Conservation (phyloP, 1,140 invertebrate species). For the Lordiphosa mommai region DNA sequence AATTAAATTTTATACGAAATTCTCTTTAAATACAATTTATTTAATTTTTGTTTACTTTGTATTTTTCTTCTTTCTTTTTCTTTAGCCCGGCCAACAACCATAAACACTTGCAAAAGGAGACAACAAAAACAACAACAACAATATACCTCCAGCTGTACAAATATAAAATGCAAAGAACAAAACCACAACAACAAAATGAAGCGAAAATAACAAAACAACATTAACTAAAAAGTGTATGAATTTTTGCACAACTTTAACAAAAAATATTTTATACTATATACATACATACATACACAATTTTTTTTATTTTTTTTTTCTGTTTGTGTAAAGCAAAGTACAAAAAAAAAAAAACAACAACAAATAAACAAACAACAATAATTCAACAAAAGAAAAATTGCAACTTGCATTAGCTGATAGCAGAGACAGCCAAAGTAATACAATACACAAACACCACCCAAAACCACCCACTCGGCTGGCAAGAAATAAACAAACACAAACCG, state of each 20-base stretch:
- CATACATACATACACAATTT: neutral
- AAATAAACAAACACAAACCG: conserved; percentile 21
- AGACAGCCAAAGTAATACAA: conserved; percentile 9
- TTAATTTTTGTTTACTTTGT: neutral
- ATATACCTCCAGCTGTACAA: conserved; percentile 53
- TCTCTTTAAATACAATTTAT: neutral
- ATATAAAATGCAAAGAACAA: conserved; percentile 35
- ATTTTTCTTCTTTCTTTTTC: neutral
- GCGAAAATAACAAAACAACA: conserved; percentile 8
- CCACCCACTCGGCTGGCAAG: neutral
- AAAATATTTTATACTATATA: neutral
- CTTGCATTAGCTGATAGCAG: conserved; percentile 28
- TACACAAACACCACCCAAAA: conserved; percentile 12
- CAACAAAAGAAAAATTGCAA: conserved; percentile 25
- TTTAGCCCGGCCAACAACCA: conserved; percentile 17
- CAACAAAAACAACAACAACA: conserved; percentile 37
- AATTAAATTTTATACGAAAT: neutral
- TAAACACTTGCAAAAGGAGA: conserved; percentile 29
- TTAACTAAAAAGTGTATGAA: conserved; percentile 18
- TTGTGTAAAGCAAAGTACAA: conserved; percentile 30
- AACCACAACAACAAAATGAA: conserved; percentile 12
- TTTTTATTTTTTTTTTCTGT: conserved; percentile 1
- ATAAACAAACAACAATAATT: neutral
- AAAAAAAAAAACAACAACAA: conserved; percentile 3
- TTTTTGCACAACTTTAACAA: conserved; percentile 6